Evolutionary conservation across 2,797 vertebrate genomes (phyloP).

Genomic region (Strix occidentalis): DNA sequence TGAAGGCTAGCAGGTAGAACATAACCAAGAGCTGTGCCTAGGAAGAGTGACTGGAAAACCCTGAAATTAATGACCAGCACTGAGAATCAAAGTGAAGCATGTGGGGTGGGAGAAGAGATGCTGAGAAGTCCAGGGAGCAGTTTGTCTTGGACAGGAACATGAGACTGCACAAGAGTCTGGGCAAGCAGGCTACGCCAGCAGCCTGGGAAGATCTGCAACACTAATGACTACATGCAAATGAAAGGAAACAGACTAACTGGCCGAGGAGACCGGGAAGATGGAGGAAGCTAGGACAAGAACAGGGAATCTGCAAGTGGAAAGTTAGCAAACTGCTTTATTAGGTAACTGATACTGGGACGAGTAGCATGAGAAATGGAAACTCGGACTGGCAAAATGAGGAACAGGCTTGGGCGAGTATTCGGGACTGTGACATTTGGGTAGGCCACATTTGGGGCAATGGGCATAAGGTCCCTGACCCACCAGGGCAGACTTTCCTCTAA

Average conservation of each 20-base stretch:
- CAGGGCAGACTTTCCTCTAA: background rate
- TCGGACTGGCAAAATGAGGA: background rate
- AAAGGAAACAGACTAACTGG: background rate
- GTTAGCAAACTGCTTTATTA: background rate
- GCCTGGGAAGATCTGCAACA: background rate
- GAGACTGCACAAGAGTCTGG: too few relatives aligned
- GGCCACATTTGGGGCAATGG: background rate
- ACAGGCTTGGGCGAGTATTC: background rate
- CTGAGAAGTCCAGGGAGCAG: too few relatives aligned
- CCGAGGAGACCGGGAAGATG: background rate
- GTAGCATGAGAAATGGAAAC: background rate
- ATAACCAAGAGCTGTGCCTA: background rate
- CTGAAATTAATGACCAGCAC: background rate
- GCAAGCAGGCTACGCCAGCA: too few relatives aligned
- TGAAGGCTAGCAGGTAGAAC: background rate
- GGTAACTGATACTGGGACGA: background rate
- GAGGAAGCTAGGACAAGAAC: background rate
- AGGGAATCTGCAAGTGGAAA: background rate
- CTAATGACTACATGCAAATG: background rate
- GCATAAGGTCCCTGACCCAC: background rate
- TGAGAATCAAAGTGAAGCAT: background rate
- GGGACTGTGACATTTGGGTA: background rate
- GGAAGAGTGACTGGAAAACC: background rate
- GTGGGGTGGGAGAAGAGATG: background rate
- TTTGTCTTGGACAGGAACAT: too few relatives aligned